A percentile compares a stretch with the other conserved stretches of the same genome.
These are phyloP conservation scores for Poecilia velifera DNA, from an alignment of 2,797 vertebrate species.

Conservation along the genomic window DNA sequence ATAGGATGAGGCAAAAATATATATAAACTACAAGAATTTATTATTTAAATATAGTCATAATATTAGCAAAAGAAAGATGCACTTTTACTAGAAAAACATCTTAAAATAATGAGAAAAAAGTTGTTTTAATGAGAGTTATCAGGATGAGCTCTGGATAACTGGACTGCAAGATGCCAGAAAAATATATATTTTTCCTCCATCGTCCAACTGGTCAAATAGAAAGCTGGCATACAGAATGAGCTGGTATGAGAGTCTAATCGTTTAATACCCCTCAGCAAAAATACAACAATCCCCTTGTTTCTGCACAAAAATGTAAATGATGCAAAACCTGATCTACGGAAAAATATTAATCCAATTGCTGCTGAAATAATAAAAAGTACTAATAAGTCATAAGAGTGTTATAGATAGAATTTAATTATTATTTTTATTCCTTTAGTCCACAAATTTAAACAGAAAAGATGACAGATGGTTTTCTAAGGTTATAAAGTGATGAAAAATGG, in stretches of 20 bases:
- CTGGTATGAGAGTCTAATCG: background rate
- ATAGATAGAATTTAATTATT: background rate
- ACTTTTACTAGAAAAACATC: background rate
- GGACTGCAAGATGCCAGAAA: no score
- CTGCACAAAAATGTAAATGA: background rate
- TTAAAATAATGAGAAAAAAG: background rate
- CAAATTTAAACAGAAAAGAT: background rate
- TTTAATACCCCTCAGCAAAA: background rate
- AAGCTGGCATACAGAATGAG: background rate
- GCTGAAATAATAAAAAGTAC: background rate
- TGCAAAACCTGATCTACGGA: background rate
- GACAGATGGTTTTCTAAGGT: no score
- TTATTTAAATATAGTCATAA: no score
- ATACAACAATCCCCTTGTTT: background rate
- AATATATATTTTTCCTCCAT: no score
- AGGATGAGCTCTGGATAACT: no score
- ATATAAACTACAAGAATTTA: no score
- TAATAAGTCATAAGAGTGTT: background rate
- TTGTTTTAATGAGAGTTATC: background rate
- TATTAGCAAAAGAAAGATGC: no score
- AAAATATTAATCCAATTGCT: background rate
- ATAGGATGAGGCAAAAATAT: no score
- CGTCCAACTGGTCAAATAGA: background rate
- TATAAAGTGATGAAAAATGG: background rate
- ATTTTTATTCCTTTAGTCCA: background rate